Evolutionary conservation across 1,140 invertebrate genomes (phyloP), one percentile per base, ranked within the genome.

Genomic region (Philopotamus ludificatus): DNA sequence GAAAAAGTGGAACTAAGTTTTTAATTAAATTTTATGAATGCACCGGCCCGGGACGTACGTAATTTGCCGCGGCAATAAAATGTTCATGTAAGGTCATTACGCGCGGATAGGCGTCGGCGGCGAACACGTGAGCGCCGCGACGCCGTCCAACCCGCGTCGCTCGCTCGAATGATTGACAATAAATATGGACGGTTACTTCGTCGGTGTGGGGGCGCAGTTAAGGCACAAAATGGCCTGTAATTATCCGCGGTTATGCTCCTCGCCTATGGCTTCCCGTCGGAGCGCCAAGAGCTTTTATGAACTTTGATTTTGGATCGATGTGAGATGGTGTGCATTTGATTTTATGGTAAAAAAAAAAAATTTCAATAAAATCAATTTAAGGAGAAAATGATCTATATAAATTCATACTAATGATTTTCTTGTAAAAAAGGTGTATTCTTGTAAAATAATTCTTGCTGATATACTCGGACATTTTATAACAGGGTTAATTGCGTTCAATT

Each of bases 41-140:
- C 64, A 22, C 63, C 47, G 16, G 15, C 42, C 45, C 44, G 59
- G 25, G 16, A 47, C 26, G 28, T 12, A 9, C 21, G 28, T 55
- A 55, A 28, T 39, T 39, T 55, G n/a, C 12, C 25, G 9, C 28
- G 23, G 63, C 47, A 60, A 60, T 66, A 60, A 66, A 66, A 66
- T 53, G 59, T 66, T 66, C 64, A 66, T 66, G 64, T 53, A 55
- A 58, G 55, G 63, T 65, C 63, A 65, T 65, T 65, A 65, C 53
- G 26, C 26, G 47, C 22, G 41, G 47, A 61, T 51, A 50, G 59
- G 59, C 59, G 49, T 51, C 16, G 16, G 44, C 50, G 51, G 51
- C 51, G 59, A 28, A 51, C 49, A 51, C 57, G 25, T 16, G 39
- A 34, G 39, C 45, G 49, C 51, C 51, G 51, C 39, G 45, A 44